Percentiles rank a stretch among this genome's conserved stretches.
phyloP scores from a whole-genome alignment of 2,797 vertebrate genomes.

The Spinibarbus caldwelli region DNA sequence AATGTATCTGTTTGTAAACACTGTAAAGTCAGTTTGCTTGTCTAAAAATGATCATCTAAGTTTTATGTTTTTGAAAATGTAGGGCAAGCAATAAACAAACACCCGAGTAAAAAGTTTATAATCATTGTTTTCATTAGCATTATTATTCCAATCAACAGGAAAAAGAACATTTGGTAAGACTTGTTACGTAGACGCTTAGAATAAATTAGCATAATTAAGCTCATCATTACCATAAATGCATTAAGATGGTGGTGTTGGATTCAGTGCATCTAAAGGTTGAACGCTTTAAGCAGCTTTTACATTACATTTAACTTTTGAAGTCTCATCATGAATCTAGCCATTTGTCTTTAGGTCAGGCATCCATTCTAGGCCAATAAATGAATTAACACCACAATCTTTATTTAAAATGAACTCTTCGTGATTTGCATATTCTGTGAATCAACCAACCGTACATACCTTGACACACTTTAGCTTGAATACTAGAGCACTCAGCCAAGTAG shows the following conservation, averaged over 20 bases:
- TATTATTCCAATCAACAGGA: constrained; percentile 48
- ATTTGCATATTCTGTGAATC: constrained; percentile 28
- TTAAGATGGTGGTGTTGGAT: constrained; percentile 57
- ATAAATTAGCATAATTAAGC: constrained; percentile 51
- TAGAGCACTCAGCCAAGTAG: constrained; percentile 16
- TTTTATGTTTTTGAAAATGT: constrained; percentile 34
- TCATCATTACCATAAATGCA: constrained; percentile 64
- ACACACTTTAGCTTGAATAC: constrained; percentile 32
- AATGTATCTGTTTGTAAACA: constrained; percentile 1
- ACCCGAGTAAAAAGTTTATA: constrained; percentile 27
- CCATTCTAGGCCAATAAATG: constrained; percentile 26
- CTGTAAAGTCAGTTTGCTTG: background rate
- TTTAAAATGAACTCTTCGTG: constrained; percentile 20
- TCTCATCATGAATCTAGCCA: background rate
- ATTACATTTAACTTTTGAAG: constrained; percentile 37
- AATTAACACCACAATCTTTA: constrained; percentile 33
- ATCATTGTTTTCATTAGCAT: constrained; percentile 52
- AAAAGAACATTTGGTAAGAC: constrained; percentile 54
- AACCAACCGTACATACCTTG: constrained; percentile 28
- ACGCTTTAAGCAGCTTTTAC: constrained; percentile 50
- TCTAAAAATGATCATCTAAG: background rate
- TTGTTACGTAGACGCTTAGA: constrained; percentile 54
- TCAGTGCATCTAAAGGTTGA: constrained; percentile 43
- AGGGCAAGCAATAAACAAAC: constrained; percentile 33
- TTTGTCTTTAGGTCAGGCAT: constrained; percentile 26